Conservation (phyloP, 1,140 invertebrate genomes). For the Sycophila sp. region DNA sequence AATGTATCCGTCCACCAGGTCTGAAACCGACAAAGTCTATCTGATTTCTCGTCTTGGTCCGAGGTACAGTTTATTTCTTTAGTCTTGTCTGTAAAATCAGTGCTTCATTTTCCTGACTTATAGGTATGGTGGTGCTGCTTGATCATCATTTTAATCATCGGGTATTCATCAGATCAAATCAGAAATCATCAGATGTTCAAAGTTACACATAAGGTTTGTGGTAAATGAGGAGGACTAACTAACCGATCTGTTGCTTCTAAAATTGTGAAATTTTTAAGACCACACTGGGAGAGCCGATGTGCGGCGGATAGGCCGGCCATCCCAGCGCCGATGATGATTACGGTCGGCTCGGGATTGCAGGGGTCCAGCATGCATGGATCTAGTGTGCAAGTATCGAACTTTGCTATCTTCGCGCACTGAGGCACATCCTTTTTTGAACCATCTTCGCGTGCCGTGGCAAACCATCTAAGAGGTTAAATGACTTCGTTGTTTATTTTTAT, state of each 20-base stretch:
- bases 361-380: constrained; percentile 68
- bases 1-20: constrained; percentile 78
- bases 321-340: constrained; percentile 80
- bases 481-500: too few species aligned
- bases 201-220: too few species aligned
- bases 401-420: constrained; percentile 46
- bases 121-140: too few species aligned
- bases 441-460: constrained; percentile 44
- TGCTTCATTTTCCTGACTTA: too few species aligned
- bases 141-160: too few species aligned
- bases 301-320: constrained; percentile 81
- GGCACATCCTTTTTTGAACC: constrained; percentile 37
- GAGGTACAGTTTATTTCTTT: constrained; percentile 11
- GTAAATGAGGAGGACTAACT: too few species aligned
- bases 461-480: constrained; percentile 44
- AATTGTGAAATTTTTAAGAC: constrained; percentile 74
- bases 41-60: too few species aligned
- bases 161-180: too few species aligned
- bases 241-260: constrained; percentile 81
- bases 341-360: constrained; percentile 70
- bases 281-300: constrained; percentile 74
- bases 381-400: constrained; percentile 52
- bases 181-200: too few species aligned
- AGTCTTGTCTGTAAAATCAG: too few species aligned
- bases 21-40: constrained; percentile 58